Evolutionary conservation across 2,113 vertebrate species (phyloP), one percentile per base, ranked within the genome.

Genomic region (Trematomus loennbergii): DNA sequence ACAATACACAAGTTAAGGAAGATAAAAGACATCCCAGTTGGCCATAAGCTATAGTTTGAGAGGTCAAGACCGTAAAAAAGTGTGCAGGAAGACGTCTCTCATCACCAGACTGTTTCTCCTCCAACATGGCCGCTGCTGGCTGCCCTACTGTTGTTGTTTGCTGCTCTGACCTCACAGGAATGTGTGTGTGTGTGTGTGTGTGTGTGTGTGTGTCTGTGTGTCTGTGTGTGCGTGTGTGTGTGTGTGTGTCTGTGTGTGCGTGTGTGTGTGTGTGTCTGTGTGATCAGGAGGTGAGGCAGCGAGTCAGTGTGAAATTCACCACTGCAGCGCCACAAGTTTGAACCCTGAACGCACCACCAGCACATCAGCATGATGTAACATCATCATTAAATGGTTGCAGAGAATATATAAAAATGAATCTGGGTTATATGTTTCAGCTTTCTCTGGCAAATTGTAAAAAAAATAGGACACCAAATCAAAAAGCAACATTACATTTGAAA

Each of bases 231-330:
- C n/a, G n/a, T n/a, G n/a, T n/a, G n/a, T n/a, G n/a, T n/a, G n/a
- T n/a, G n/a, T n/a, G n/a, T n/a, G n/a, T n/a, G n/a, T n/a, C n/a
- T n/a, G n/a, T n/a, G n/a, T n/a, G n/a, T n/a, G n/a, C n/a, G 36
- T 36, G 36, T 40, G 36, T 40, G 36, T 7, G 6, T 40, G 33
- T 36, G 33, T 36, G 9, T 75, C 13, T 76, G 58, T 49, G 54
- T 15, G 59, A 73, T 84, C 73, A 4, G 69, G 43, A 60, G 72
- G 45, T n/a, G 67, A 75, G 84, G 67, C 61, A 12, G 61, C 73
- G 22, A 1, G 20, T 43, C 15, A 0, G 63, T 85, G 93, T 86
- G 88, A 94, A 85, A 94, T 94, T 93, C 78, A 54, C 46, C 89
- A 84, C 16, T 0, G 22, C 70, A n/a, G 67, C 29, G 86, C 22